phyloP scores from a whole-genome alignment of 2,797 vertebrate species.

The Thaleichthys pacificus region DNA sequence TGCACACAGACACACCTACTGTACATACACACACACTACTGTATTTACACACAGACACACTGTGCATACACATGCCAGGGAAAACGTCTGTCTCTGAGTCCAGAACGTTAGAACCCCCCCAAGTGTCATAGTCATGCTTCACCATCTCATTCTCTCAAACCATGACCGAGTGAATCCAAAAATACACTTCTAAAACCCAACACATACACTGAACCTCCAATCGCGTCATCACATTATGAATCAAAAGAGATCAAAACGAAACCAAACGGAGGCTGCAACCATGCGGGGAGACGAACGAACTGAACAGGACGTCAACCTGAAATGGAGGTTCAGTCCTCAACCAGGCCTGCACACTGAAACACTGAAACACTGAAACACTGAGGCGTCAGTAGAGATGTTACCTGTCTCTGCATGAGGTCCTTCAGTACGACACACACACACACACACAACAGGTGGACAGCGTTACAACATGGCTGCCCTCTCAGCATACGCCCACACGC shows the following conservation, averaged over 20 bases:
- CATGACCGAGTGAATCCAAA: background rate
- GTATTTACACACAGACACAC: background rate
- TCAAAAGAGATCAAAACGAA: too few species aligned
- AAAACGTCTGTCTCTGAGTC: background rate
- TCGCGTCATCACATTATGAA: too few species aligned
- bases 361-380: background rate
- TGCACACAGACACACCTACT: constrained; percentile 17
- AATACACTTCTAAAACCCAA: background rate
- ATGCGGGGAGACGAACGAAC: background rate
- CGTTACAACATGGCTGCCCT: background rate
- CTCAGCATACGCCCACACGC: background rate
- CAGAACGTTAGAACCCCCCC: background rate
- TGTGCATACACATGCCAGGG: background rate
- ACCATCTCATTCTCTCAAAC: background rate
- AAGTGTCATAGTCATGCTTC: background rate
- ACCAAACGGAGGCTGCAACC: background rate
- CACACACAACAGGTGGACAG: constrained; percentile 50
- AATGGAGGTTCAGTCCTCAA: background rate
- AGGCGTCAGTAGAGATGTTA: constrained; percentile 42
- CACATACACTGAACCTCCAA: constrained; percentile 5
- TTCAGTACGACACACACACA: constrained; percentile 51
- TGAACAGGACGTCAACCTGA: background rate
- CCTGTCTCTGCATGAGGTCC: constrained; percentile 57
- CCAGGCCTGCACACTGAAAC: constrained; percentile 21
- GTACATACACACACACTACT: constrained; percentile 13